Base-by-base conservation (phyloP, 2,113 vertebrate species). In the Tragelaphus imberbis region DNA sequence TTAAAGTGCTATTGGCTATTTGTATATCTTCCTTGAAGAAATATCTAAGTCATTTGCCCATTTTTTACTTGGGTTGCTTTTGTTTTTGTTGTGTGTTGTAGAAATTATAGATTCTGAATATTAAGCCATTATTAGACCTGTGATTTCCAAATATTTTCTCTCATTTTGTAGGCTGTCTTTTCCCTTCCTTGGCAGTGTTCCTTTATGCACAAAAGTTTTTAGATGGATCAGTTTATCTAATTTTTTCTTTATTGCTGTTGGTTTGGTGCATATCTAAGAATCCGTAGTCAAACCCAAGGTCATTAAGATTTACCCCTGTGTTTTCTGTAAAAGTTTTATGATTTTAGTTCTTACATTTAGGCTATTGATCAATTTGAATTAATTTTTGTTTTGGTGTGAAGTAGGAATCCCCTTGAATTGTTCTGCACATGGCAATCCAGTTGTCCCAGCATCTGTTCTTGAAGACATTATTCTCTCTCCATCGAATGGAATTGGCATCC, bases 271-370 rank as follows among this genome's bases (percentile, higher is more conserved):
- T 36, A 49, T 33, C 56, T 68, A 68, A 90, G 65, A 90, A 65
- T 84, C 36, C 55, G 47, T 79, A 51, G 56, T 58, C 63, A 93
- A 79, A 89, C n/a, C 30, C 65, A 79, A 47, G n/a, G 56, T 93
- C 79, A 55, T 13, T 2, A 93, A 85, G 58, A 33, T 80, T 79
- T 85, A 85, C 7, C 5, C 36, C 28, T 63, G 2, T 71, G 56
- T 93, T 96, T 93, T 84, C 23, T 93, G 55, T 56, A 85, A 63
- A 63, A 90, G 28, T 63, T 85, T 93, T 85, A 79, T 90, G 17
- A 79, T 65, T 90, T 92, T 58, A 49, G 3, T 23, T 85, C 49
- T 79, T 90, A 58, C 6, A 58, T 53, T 93, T 79, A 85, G 30
- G 25, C 84, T 55, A 19, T 55, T 65, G 17, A 85, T 90, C 27